Evolutionary conservation across 2,113 vertebrate species (phyloP), one percentile per base, ranked within the genome.

Genomic region (Rhinopithecus roxellana): DNA sequence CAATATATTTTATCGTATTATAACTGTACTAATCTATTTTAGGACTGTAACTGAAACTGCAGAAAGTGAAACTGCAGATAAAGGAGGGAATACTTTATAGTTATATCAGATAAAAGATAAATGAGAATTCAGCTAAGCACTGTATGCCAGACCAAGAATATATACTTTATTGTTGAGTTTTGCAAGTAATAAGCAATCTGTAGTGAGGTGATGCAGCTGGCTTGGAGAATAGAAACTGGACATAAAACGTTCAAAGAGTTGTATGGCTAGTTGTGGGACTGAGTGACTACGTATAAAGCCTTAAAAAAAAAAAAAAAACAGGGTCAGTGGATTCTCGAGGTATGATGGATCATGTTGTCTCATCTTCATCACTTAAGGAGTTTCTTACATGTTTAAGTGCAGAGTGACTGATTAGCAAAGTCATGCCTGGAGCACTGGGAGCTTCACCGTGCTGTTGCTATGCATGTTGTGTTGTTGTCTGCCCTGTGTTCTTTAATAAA

Each of bases 231-330:
- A 8, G 4, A 38, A 12, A 9, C 14, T 59, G 11, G n/a, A 55
- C 16, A 61, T 11, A 69, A 69, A 55, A 25, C 3, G 5, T 25
- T 55, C 79, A 59, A 69, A 14, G 22, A 1, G 1, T 38, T 35
- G 17, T 0, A 8, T 61, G 8, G 30, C 14, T 6, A 45, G n/a
- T 8, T 70, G 0, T 40, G 14, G 9, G 43, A 3, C n/a, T 70
- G n/a, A 13, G 3, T 70, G 40, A 45, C 4, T 20, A n/a, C 3
- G 35, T 6, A 43, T 45, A 27, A 32, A 10, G 38, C 38, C 35
- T 43, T 25, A 27, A 11, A 9, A 64, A 27, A 25, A 61, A 27
- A 25, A 61, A 5, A 1, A 75, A 61, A 38, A 13, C 16, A 38
- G 25, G 30, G 23, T 11, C 27, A 13, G 6, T 2, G 40, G 12